phyloP scores from a whole-genome alignment of 2,797 vertebrate species.

The Selene dorsalis region DNA sequence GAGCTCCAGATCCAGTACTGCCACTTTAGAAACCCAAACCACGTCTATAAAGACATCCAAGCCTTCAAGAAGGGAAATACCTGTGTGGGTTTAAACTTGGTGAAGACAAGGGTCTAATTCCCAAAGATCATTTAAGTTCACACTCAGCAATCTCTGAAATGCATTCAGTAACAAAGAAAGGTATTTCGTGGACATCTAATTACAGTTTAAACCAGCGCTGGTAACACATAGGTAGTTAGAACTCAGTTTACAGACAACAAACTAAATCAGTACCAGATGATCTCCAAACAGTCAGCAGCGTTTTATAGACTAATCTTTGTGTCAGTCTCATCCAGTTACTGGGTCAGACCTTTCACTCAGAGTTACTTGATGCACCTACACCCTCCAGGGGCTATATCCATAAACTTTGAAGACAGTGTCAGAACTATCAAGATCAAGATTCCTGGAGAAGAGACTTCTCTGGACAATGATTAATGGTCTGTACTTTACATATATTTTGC shows the following conservation, averaged over 20 bases:
- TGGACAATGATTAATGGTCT: not conserved
- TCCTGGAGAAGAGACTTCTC: too few species aligned
- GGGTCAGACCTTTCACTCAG: slow-evolving; percentile 3
- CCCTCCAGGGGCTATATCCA: not conserved
- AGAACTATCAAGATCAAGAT: not conserved
- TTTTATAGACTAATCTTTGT: slow-evolving; percentile 11
- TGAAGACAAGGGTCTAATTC: not conserved
- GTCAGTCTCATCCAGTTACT: not conserved
- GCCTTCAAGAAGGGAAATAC: not conserved
- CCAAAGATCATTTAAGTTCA: not conserved
- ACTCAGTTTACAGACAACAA: not conserved
- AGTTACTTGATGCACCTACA: not conserved
- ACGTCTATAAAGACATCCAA: not conserved
- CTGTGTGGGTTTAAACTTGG: not conserved
- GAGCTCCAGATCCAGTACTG: not conserved
- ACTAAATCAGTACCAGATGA: slow-evolving; percentile 1
- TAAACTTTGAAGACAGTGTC: not conserved
- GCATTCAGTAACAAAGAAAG: not conserved
- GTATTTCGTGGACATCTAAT: not conserved
- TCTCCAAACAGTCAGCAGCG: slow-evolving; percentile 17
- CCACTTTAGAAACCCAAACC: not conserved
- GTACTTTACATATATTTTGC: too few species aligned
- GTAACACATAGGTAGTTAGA: not conserved
- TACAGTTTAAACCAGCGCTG: not conserved
- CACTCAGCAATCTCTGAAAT: not conserved